Evolutionary conservation across 2,888 invertebrate species (phyloP).

Genomic region (Formica aserva): DNA sequence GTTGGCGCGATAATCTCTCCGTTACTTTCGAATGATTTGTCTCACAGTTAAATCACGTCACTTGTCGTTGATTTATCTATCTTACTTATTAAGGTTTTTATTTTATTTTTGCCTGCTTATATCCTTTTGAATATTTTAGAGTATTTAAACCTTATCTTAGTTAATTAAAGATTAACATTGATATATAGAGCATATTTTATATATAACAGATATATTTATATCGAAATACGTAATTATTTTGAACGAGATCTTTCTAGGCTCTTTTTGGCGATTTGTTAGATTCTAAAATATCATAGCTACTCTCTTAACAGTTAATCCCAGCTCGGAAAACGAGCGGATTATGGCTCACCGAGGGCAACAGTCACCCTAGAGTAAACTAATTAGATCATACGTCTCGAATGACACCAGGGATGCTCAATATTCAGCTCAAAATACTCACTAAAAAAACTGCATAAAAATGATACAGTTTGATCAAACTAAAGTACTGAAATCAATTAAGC

Average conservation of each 20-base stretch:
- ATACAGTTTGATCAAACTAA: not conserved
- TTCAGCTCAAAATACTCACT: constrained; percentile 67
- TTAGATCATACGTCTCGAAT: constrained; percentile 83
- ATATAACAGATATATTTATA: not conserved
- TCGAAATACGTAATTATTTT: not conserved
- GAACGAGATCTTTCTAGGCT: not conserved
- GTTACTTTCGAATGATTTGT: not conserved
- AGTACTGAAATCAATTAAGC: not conserved
- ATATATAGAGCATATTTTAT: not conserved
- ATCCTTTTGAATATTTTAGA: not conserved
- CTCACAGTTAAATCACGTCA: not conserved
- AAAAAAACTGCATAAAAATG: not conserved
- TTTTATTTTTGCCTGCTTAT: not conserved
- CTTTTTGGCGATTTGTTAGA: not conserved
- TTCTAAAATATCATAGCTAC: constrained; percentile 47
- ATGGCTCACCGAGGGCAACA: constrained; percentile 81
- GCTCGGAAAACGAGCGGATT: constrained; percentile 77
- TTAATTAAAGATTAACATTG: not conserved
- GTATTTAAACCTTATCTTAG: not conserved
- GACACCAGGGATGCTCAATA: constrained; percentile 82
- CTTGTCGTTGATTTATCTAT: not conserved
- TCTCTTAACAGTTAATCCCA: constrained; percentile 67
- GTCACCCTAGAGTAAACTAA: constrained; percentile 83
- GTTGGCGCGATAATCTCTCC: not conserved
- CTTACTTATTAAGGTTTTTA: not conserved